Evolutionary conservation across 1,140 invertebrate genomes (phyloP), one percentile per base, ranked within the genome.

Genomic region (Pseudomyrmex gracilis): DNA sequence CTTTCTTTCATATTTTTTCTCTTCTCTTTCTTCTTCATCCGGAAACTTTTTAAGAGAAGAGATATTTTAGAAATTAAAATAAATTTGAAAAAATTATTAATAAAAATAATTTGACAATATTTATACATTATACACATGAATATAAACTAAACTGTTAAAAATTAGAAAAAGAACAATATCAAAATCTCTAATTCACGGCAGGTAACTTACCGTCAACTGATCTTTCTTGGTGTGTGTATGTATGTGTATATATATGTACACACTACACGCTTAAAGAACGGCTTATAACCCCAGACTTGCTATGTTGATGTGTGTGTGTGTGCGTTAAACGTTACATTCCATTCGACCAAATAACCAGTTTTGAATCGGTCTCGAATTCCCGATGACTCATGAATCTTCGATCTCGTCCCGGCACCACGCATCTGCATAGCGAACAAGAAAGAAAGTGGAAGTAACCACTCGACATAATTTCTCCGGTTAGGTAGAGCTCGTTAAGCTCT

Each of bases 251-350:
- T 34, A 34, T 34, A 34, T 34, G 34, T n/a, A n/a, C 34, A 34
- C 7, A 34, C 24, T 34, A 34, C 34, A 34, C 5, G 34, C 34
- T 34, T 34, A 34, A 34, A 34, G 34, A 34, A 0, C 34, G 34
- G 5, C 34, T 34, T 15, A 9, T 10, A 70, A 70, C 15, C 47
- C 9, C n/a, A 17, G 20, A 24, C 49, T 66, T 66, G 53, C 67
- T 84, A 34, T 76, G 84, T 73, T 83, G 84, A 24, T 24, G 5
- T 34, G 5, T 34, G 0, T 34, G 34, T 34, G 34, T 34, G 0
- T 7, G 34, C 1, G 34, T 88, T 89, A 90, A 90, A 90, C 89
- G 87, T 83, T 90, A 86, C 87, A 90, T 90, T 90, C 90, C 89
- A 87, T 82, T 34, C 77, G 83, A 17, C 83, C 61, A 84, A 84